phyloP scores from a whole-genome alignment of 2,113 vertebrate species.

The Callorhinus ursinus region DNA sequence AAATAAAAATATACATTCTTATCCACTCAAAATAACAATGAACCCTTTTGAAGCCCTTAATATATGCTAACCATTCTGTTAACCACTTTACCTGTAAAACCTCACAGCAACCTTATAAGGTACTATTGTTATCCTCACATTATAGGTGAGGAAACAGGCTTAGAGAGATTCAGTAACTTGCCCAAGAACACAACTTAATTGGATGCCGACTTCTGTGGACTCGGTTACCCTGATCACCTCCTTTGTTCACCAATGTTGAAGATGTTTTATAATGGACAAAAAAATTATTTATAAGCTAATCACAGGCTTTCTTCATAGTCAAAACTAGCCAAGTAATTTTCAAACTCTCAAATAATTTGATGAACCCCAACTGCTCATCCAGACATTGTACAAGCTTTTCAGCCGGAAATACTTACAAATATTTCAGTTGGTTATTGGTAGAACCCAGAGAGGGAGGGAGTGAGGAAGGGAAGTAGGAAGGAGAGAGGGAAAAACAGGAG shows the following conservation, averaged over 20 bases:
- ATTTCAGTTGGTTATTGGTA: background rate
- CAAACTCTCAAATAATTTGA: conserved; percentile 27
- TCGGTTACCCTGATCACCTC: background rate
- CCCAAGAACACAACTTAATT: background rate
- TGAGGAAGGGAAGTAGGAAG: background rate
- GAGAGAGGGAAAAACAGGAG: background rate
- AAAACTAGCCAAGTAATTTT: conserved; percentile 20
- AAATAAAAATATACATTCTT: background rate
- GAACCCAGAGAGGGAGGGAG: background rate
- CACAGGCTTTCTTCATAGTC: background rate
- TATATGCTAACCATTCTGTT: background rate
- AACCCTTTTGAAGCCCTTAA: background rate
- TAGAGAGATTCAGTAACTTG: background rate
- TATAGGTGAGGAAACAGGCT: background rate
- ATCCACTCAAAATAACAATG: background rate
- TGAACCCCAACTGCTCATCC: background rate
- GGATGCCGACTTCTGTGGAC: background rate
- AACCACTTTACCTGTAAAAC: background rate
- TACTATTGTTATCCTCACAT: background rate
- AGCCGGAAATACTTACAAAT: background rate
- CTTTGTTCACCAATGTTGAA: background rate
- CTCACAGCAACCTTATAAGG: background rate
- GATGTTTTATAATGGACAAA: background rate
- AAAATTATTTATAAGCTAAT: background rate
- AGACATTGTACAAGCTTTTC: background rate